Percentiles rank a stretch among this genome's conserved stretches.
phyloP scores from a whole-genome alignment of 1,140 invertebrate genomes.

The Drosophila nigromelanica region DNA sequence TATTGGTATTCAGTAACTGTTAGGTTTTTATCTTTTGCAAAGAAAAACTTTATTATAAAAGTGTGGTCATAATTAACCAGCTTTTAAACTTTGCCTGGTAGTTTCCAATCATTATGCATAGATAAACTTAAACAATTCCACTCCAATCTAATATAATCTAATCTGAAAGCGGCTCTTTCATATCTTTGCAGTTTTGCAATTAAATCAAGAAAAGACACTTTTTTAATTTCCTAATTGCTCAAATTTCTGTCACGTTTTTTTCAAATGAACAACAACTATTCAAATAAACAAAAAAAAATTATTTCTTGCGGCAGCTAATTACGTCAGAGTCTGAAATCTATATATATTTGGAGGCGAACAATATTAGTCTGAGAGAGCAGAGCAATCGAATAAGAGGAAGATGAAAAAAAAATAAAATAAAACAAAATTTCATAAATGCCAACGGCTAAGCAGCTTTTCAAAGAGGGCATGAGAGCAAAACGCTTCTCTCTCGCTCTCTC shows the following conservation, averaged over 20 bases:
- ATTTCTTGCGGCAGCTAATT: constrained; percentile 49
- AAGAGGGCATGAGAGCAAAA: constrained; percentile 20
- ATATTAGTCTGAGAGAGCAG: constrained; percentile 17
- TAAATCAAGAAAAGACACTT: constrained; percentile 4
- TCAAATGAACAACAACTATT: constrained; percentile 19
- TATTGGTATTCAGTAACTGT: too few species aligned
- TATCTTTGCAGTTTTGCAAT: neutral
- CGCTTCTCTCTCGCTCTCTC: constrained; percentile 12
- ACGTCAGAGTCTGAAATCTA: constrained; percentile 71
- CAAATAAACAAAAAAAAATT: constrained; percentile 49
- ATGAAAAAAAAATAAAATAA: constrained; percentile 28
- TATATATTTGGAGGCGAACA: constrained; percentile 26
- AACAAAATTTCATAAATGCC: constrained; percentile 58
- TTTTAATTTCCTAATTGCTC: constrained; percentile 8
- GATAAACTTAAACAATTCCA: neutral
- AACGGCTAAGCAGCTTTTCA: constrained; percentile 17
- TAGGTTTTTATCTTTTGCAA: too few species aligned
- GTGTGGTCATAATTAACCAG: constrained; percentile 11
- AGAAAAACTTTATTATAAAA: neutral
- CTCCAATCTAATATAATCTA: constrained; percentile 23
- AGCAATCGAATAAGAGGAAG: neutral
- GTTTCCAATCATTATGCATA: neutral
- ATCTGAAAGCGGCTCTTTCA: neutral
- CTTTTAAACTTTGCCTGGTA: neutral
- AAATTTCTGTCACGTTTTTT: constrained; percentile 50